Base-by-base conservation (phyloP, 2,888 invertebrate genomes). In the Drosophila engyochracea region DNA sequence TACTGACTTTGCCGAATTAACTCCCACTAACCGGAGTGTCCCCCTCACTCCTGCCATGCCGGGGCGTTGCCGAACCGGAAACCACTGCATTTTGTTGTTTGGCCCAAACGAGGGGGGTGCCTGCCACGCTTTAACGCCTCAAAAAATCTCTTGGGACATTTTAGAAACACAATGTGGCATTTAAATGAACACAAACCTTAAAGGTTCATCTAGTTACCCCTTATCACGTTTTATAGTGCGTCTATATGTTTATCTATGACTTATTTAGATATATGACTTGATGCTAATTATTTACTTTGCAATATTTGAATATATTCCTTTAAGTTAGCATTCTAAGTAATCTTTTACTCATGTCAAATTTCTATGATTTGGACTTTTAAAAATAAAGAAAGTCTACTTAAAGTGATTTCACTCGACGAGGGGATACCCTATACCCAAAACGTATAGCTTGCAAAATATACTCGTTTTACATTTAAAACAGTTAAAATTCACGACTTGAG, bases 81-180 rank as follows among this genome's bases (percentile, higher is more conserved):
- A 91, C 91, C 90, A 89, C 89, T 91, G 91, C 89, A 91, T 84
- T 91, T 91, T 89, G 89, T 91, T 90, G 89, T 91, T 89, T 81
- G 73, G 79, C 79, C 89, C 82, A 85, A 76, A 67, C 67, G 63
- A 73, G 25, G 25, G 10, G 54, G n/a, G 16, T 54, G 25, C 25
- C 91, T 92, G 92, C 91, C 88, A 92, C 91, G 92, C 93, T 92
- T 93, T 92, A 92, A 91, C 93, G 93, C 93, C 92, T 92, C 83
- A 83, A 80, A 81, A 89, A 89, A 91, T 91, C 91, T 87, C 89
- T 76, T 76, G 91, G 90, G 90, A 92, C 89, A 90, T 77, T 91
- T 91, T 91, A 81, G 80, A 62, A 84, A 74, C 75, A 89, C 89
- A 89, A 86, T 90, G 82, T 67, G 82, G 86, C 86, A 83, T 90